These are phyloP conservation scores for Eulemur macaco DNA, from an alignment of 2,113 vertebrate genomes.

Conservation along the genomic window DNA sequence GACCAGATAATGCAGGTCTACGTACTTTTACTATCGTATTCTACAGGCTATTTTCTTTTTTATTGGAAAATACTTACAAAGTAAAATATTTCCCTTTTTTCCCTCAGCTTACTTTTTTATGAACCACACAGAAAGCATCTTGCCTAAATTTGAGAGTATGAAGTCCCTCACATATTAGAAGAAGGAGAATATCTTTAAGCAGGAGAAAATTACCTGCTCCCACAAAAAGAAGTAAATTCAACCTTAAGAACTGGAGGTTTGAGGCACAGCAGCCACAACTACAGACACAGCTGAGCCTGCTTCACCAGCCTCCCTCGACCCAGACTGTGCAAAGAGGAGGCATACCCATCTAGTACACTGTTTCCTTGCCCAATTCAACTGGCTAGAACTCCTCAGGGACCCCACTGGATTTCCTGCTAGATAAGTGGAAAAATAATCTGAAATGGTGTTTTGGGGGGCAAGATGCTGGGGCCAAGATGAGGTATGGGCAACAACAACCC, in stretches of 20 bases:
- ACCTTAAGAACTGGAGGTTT: neutral
- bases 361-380: neutral
- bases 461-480: neutral
- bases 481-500: neutral
- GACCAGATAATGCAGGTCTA: fast-evolving
- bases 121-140: neutral
- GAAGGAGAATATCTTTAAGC: neutral
- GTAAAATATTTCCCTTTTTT: neutral
- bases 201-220: neutral
- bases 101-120: neutral
- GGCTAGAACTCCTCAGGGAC: neutral
- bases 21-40: neutral
- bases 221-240: neutral
- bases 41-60: neutral
- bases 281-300: fast-evolving
- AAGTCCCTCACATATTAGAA: neutral
- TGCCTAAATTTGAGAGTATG: neutral
- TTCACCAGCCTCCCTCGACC: fast-evolving
- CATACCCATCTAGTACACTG: fast-evolving
- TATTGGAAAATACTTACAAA: neutral
- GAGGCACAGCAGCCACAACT: neutral
- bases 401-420: neutral
- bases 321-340: no score
- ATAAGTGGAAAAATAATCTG: neutral
- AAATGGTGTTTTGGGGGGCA: neutral